Conservation (phyloP, 2,797 vertebrate genomes). For the Poecilia velifera region DNA sequence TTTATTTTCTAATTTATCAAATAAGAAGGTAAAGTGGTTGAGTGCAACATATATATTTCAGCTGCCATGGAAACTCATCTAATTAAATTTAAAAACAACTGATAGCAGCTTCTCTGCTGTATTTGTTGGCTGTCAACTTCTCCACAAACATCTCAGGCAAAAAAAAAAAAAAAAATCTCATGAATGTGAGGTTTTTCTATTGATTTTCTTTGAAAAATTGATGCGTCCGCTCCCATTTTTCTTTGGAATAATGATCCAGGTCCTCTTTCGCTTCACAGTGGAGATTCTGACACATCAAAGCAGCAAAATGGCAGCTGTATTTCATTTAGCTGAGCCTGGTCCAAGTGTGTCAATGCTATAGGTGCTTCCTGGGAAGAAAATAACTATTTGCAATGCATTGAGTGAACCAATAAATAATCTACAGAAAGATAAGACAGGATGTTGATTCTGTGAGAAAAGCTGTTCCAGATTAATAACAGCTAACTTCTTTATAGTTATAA, state of each 20-base stretch:
- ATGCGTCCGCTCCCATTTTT: background rate
- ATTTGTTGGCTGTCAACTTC: background rate
- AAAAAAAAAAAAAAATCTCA: background rate
- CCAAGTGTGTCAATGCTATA: background rate
- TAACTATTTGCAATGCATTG: background rate
- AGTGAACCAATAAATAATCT: background rate
- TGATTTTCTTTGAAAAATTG: conserved; percentile 8
- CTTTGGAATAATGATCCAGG: conserved; percentile 11
- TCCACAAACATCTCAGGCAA: background rate
- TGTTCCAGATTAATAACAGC: background rate
- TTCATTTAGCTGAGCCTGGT: conserved; percentile 11
- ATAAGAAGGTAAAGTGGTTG: too few relatives aligned
- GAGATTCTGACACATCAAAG: conserved; percentile 5
- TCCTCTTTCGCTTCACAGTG: background rate
- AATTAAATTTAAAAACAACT: background rate
- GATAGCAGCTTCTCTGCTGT: background rate
- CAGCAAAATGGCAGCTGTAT: conserved; percentile 13
- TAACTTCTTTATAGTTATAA: background rate
- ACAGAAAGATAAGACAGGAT: background rate
- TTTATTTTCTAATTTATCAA: background rate
- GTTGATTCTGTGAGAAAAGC: background rate
- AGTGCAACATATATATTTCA: background rate
- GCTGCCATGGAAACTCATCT: background rate
- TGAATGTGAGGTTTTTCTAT: conserved; percentile 1
- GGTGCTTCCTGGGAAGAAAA: background rate